A percentile compares a stretch with the other conserved stretches of the same genome.
phyloP scores from a whole-genome alignment of 2,797 vertebrate species.

The Salarias fasciatus region DNA sequence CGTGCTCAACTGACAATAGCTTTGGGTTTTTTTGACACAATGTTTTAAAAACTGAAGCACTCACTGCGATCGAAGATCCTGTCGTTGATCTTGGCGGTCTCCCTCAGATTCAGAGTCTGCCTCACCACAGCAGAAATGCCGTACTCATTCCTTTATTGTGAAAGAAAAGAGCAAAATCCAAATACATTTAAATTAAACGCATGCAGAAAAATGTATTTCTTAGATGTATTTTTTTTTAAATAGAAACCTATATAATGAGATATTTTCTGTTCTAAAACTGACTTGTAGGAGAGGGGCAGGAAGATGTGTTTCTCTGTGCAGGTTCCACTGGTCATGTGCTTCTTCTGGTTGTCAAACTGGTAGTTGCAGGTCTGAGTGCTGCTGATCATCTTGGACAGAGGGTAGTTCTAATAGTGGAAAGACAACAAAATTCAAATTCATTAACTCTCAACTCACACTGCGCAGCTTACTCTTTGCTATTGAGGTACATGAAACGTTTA shows the following conservation, averaged over 20 bases:
- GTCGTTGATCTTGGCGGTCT: slow-evolving; percentile 86
- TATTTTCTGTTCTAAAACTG: slow-evolving; percentile 52
- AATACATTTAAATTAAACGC: not conserved
- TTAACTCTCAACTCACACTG: too few species aligned
- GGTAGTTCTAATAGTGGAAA: slow-evolving; percentile 75
- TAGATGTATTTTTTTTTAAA: not conserved
- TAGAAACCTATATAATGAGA: not conserved
- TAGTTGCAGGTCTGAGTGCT: slow-evolving; percentile 92
- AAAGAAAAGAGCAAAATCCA: not conserved
- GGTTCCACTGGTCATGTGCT: slow-evolving; percentile 84
- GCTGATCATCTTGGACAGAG: slow-evolving; percentile 86
- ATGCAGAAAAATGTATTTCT: not conserved
- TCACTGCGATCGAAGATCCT: slow-evolving; percentile 87
- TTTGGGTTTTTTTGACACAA: not conserved
- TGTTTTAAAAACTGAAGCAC: slow-evolving; percentile 23
- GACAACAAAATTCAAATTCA: slow-evolving; percentile 6
- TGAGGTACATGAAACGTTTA: too few species aligned
- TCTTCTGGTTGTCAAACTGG: slow-evolving; percentile 87
- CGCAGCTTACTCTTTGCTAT: too few species aligned
- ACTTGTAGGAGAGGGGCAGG: slow-evolving; percentile 88
- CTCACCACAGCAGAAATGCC: slow-evolving; percentile 86
- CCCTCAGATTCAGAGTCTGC: slow-evolving; percentile 89
- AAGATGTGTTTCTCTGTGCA: slow-evolving; percentile 92
- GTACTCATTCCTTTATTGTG: slow-evolving; percentile 81
- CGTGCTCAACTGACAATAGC: not conserved